Percentiles rank a stretch among this genome's conserved stretches.
Conservation (phyloP, 2,797 vertebrate species). For the Spondyliosoma cantharus region DNA sequence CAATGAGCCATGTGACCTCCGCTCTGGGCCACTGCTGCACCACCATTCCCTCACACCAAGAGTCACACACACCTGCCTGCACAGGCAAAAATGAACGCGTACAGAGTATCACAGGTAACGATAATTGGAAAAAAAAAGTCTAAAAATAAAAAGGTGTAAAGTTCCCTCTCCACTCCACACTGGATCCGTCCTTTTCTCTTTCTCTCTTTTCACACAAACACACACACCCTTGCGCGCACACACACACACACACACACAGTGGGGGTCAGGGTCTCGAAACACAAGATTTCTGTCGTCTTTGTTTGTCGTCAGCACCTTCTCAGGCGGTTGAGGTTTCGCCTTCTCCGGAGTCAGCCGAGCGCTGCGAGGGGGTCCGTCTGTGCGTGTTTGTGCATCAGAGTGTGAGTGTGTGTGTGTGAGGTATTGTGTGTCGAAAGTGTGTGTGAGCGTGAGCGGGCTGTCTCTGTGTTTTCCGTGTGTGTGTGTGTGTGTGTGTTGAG, state of each 20-base stretch:
- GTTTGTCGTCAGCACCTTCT: conserved; percentile 84
- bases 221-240: neutral
- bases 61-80: conserved; percentile 47
- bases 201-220: conserved; percentile 3
- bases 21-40: conserved; percentile 63
- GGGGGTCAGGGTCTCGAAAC: conserved; percentile 74
- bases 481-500: conserved; percentile 46
- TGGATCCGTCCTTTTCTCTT: neutral
- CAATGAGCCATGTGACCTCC: conserved; percentile 78
- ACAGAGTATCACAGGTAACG: neutral
- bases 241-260: conserved; percentile 20
- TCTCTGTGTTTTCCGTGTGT: conserved; percentile 30
- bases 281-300: conserved; percentile 81
- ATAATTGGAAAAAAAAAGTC: neutral
- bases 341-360: conserved; percentile 77
- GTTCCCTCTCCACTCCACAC: neutral
- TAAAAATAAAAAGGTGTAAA: conserved; percentile 27
- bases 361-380: conserved; percentile 68
- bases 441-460: conserved; percentile 31
- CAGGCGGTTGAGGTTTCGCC: conserved; percentile 82
- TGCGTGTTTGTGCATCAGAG: conserved; percentile 64
- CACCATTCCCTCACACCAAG: conserved; percentile 53
- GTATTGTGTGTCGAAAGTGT: conserved; percentile 69
- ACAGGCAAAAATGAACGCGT: conserved; percentile 29
- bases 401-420: conserved; percentile 61